Base-by-base conservation (phyloP, 2,888 invertebrate genomes). In the Diplazon laetatorius region DNA sequence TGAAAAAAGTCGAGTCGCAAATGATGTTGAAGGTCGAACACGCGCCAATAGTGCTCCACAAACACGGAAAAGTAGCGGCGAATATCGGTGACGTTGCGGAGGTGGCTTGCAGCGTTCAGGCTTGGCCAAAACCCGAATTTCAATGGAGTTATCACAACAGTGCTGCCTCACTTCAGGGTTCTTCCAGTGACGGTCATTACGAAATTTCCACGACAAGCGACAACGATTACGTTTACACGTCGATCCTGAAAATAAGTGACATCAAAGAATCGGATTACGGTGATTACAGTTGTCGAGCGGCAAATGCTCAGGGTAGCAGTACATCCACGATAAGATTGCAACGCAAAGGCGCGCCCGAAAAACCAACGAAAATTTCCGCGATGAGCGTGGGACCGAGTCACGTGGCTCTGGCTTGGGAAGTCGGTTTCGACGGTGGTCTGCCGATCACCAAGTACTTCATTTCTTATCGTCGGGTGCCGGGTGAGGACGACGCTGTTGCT, bases 21-120 rank as follows among this genome's bases (percentile, higher is more conserved):
- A 97, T 97, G 96, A 96, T 96, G 91, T 93, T 98, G 71, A 94
- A 97, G 88, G 97, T 98, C 86, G 97, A 98, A 93, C 98, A 98
- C 91, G 95, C 96, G 89, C 98, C 98, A 1, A 96, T 98, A 83
- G 94, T 96, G 30, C 93, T 97, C 42, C 95, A 96, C 89, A 95
- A 96, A 86, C 96, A 97, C 90, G 95, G 95, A 87, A 97, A 97
- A 91, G 97, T 97, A 0, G 98, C 98, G 0, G 97, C 95, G 87
- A 97, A 97, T 88, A 91, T 96, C 5, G 93, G 94, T 76, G 97
- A 97, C 91, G 95, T 95, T 0, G 97, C 97, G 0, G 95, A 96
- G 90, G 96, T 98, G 22, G 93, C 95, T 0, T 98, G 98, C 91
- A 94, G 95, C 87, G 97, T 98, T 12, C 96, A 97, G 88, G 97